Evolutionary conservation across 2,797 vertebrate genomes (phyloP).

Genomic region (Poeciliopsis turneri): DNA sequence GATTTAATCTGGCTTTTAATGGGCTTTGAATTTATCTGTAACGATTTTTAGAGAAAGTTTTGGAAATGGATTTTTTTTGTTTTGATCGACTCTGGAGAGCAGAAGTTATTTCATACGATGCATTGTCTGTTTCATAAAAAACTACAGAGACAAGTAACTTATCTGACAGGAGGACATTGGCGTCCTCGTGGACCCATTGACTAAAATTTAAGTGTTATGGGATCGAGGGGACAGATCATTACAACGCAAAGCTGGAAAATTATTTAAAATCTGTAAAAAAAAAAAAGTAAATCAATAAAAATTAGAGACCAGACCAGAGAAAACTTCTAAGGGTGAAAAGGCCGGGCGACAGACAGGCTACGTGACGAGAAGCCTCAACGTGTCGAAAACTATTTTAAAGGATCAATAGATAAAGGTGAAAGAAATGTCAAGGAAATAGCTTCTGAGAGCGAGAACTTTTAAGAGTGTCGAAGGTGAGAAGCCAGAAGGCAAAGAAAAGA

Average conservation of each 20-base stretch:
- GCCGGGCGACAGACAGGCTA: conserved; percentile 5
- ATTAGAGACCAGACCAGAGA: background rate
- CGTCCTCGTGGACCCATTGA: too few species aligned
- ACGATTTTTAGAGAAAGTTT: background rate
- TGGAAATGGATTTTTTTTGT: background rate
- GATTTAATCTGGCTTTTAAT: background rate
- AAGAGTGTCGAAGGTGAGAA: conserved; percentile 5
- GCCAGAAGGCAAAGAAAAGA: conserved; percentile 1
- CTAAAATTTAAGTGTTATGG: background rate
- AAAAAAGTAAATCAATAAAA: too few species aligned
- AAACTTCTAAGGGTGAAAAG: conserved; percentile 1
- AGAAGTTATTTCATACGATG: background rate
- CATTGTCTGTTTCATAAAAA: background rate
- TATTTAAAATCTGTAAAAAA: too few species aligned
- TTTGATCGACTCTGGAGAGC: background rate
- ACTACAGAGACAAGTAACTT: background rate
- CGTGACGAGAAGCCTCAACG: conserved; percentile 8
- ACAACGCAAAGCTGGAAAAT: background rate
- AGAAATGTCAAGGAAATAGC: conserved; percentile 12
- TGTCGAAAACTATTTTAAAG: background rate
- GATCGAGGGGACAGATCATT: too few species aligned
- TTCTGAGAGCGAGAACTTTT: background rate
- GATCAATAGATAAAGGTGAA: conserved; percentile 6
- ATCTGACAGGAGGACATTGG: too few species aligned
- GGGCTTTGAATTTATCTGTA: background rate